phyloP scores from a whole-genome alignment of 1,140 invertebrate species.

The Philotrypesis tridentata region DNA sequence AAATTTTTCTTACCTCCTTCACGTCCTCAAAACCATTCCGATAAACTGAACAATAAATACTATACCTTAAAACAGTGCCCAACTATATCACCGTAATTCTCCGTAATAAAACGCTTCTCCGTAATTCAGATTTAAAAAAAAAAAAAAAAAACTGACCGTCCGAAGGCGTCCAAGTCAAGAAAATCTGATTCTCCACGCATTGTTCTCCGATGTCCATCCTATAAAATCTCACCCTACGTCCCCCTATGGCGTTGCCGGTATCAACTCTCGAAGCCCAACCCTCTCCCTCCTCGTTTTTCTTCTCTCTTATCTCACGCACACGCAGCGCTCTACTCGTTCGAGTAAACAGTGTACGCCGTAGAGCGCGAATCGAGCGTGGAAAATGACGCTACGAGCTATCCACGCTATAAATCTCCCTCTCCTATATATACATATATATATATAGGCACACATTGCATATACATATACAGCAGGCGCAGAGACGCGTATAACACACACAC shows the following conservation, averaged over 20 bases:
- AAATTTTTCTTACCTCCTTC: too few species aligned
- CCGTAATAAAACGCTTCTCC: too few species aligned
- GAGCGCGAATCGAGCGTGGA: conserved; percentile 66
- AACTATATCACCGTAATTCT: too few species aligned
- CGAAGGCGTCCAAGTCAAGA: not conserved
- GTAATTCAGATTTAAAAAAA: too few species aligned
- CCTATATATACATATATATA: not conserved
- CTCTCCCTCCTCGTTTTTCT: not conserved
- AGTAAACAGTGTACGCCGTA: conserved; percentile 51
- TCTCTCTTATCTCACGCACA: conserved; percentile 1
- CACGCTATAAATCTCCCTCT: conserved; percentile 67
- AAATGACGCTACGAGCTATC: conserved; percentile 66
- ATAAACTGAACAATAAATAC: too few species aligned
- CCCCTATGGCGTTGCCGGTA: not conserved
- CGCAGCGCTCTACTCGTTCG: not conserved
- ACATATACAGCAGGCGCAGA: not conserved
- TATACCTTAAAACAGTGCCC: too few species aligned
- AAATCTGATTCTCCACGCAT: conserved; percentile 40
- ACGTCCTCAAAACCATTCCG: too few species aligned
- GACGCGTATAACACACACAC: not conserved
- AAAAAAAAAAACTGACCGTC: too few species aligned
- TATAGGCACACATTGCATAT: not conserved
- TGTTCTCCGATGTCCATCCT: not conserved
- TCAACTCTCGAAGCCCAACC: not conserved
- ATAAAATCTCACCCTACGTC: not conserved